Evolutionary conservation across 2,113 vertebrate genomes (phyloP).

Genomic region (Gallinago media): DNA sequence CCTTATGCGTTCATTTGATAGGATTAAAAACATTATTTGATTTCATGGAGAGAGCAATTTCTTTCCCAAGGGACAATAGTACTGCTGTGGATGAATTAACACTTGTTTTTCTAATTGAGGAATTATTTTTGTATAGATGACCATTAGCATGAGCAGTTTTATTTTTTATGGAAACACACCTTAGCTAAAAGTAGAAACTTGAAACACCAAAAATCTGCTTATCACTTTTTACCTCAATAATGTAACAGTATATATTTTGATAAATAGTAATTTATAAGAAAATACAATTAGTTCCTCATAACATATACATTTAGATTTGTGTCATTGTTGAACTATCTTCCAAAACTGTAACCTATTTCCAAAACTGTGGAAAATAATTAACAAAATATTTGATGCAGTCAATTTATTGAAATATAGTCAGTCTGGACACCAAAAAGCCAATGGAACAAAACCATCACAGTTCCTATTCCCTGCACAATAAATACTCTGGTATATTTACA

Average conservation of each 20-base stretch:
- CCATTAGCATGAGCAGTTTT: not conserved
- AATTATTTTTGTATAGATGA: not conserved
- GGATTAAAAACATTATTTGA: not conserved
- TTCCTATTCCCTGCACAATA: not conserved
- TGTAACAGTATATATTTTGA: not conserved
- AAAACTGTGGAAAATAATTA: not conserved
- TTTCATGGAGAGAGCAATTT: not conserved
- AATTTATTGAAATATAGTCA: not conserved
- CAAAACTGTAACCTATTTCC: not conserved
- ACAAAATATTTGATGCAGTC: not conserved
- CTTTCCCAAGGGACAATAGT: not conserved
- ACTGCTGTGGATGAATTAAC: not conserved
- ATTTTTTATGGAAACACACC: not conserved
- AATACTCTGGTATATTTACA: not conserved
- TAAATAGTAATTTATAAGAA: not conserved
- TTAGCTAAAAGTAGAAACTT: not conserved
- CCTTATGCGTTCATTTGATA: not conserved
- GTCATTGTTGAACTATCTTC: not conserved
- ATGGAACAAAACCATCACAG: not conserved
- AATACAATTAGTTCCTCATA: not conserved
- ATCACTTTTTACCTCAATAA: not conserved
- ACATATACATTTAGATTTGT: not conserved
- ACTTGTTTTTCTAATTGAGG: not conserved
- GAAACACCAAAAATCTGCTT: not conserved
- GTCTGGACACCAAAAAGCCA: not conserved